Conservation (phyloP, 2,113 vertebrate genomes). For the Tragelaphus strepsiceros region DNA sequence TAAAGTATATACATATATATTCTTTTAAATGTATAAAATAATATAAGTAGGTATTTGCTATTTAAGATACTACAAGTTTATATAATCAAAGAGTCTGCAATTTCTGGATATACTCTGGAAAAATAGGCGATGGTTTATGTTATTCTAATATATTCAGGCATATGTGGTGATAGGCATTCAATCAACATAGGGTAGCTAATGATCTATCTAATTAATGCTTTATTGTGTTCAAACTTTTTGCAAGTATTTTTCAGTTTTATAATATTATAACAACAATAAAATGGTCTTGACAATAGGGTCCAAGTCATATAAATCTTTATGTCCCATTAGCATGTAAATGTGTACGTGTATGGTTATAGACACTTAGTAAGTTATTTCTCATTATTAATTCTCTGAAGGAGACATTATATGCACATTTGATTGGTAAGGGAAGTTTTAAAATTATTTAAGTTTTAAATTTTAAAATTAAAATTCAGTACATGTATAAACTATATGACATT, state of each 20-base stretch:
- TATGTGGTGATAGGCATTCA: background rate
- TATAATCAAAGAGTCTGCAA: background rate
- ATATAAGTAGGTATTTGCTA: background rate
- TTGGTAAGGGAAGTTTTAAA: background rate
- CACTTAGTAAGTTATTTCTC: background rate
- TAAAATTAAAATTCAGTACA: background rate
- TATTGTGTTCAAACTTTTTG: background rate
- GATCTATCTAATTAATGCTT: background rate
- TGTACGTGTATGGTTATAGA: background rate
- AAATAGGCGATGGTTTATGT: background rate
- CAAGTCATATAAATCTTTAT: background rate
- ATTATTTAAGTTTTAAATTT: conserved; percentile 9
- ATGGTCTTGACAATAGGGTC: background rate
- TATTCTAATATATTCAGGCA: background rate
- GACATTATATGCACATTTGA: background rate
- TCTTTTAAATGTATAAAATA: background rate
- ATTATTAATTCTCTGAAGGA: background rate
- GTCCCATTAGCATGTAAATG: background rate
- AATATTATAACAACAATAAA: background rate
- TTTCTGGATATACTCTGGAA: background rate
- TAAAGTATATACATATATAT: background rate
- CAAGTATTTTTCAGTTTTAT: background rate
- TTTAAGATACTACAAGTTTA: background rate
- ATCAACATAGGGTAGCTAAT: background rate
- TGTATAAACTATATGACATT: background rate